These are phyloP conservation scores for Hippasteria phrygiana DNA, from an alignment of 53 echinoderm and acorn worm genomes.

Conservation along the genomic window DNA sequence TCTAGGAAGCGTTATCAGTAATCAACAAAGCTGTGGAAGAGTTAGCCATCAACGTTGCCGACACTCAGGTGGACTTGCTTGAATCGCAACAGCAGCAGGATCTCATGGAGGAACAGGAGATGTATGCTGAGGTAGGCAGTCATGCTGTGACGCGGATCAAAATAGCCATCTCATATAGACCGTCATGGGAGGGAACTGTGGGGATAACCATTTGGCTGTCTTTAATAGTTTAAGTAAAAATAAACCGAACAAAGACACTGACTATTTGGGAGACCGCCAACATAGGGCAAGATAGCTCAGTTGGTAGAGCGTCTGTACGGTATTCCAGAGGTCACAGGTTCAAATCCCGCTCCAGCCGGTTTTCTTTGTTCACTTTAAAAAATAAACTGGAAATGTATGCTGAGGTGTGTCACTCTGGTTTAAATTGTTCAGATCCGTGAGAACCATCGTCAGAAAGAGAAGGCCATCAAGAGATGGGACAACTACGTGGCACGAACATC, in stretches of 20 bases:
- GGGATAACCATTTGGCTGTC: no score
- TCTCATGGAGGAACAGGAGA: constrained; percentile 88
- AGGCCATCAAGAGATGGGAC: constrained; percentile 87
- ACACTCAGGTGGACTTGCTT: constrained; percentile 85
- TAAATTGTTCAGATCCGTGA: constrained; percentile 84
- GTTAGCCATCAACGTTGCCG: constrained; percentile 74
- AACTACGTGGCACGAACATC: constrained; percentile 92
- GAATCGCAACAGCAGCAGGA: constrained; percentile 85
- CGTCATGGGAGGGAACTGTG: no score
- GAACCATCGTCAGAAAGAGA: constrained; percentile 94
- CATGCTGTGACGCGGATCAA: no score
- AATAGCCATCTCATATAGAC: no score
- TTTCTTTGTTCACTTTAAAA: no score
- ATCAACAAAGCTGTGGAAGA: constrained; percentile 80
- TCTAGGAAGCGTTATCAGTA: constrained; percentile 86
- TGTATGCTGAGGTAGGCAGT: constrained; percentile 86
- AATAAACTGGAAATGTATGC: constrained; percentile 95
- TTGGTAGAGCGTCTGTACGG: no score
- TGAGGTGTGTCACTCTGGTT: constrained; percentile 73
- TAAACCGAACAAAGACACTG: no score
- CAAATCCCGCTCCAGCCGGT: no score
- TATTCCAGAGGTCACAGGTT: no score
- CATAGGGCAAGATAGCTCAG: no score
- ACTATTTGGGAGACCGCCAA: no score
- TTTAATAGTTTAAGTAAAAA: no score